Base-by-base conservation (phyloP, 1,140 invertebrate species). In the Chrysopa pallens region DNA sequence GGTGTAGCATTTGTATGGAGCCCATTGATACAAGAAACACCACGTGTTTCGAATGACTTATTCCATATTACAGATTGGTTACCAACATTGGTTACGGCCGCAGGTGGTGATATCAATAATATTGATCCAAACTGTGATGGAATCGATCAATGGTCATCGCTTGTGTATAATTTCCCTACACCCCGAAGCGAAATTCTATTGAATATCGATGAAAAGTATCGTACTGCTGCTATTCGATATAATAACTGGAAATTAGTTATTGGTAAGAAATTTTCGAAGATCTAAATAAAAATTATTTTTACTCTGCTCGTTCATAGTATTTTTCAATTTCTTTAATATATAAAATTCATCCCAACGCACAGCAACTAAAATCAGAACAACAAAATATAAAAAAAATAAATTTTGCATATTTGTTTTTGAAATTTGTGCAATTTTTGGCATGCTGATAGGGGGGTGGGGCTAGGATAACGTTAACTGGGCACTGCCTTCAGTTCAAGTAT, bases 51-150 rank as follows among this genome's bases (percentile, higher is more conserved):
- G 3, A 60, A 66, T 39, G 58, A 78, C 29, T 53, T 83, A 38
- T 68, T 83, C 44, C 78, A 83, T 49, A 68, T 84, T 9, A 69
- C 68, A 41, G 82, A 85, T 58, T 84, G 81, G 80, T 52, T 85
- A 29, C 81, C 82, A 0, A 56, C 78, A 11, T 38, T 58, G 6
- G 53, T 48, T 40, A 49, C 80, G 1, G 68, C 68, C 6, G 70
- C 67, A 12, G 70, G 72, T 42, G 67, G 68, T 17, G 57, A 68
- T 46, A 36, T 57, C 1, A 46, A 51, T 1, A 50, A 50, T 12
- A 17, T 61, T 13, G 56, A 59, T 50, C 52, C 50, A 8, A 55
- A 60, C 17, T 42, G 61, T 1, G 69, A 71, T 42, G 69, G 69
- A 4, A 42, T 64, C 4, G 60, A 70, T 58, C 62, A 67, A 42